phyloP scores from a whole-genome alignment of 1,140 invertebrate species.

The Semibalanus balanoides region DNA sequence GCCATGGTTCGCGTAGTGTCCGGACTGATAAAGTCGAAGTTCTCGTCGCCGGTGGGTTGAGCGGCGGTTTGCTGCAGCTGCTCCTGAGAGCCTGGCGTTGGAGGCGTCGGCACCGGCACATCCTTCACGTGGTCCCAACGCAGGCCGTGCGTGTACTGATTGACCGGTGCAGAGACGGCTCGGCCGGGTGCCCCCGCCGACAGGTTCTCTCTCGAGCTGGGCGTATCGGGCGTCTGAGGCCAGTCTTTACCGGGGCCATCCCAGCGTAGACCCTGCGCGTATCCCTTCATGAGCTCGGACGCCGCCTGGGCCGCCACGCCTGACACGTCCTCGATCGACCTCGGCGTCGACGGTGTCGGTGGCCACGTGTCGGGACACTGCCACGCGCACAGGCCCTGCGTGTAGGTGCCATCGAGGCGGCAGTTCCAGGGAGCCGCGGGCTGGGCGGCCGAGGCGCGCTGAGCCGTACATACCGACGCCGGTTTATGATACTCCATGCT shows the following conservation, averaged over 20 bases:
- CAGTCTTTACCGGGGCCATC: not conserved
- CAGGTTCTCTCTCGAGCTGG: not conserved
- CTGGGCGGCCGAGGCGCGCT: not conserved
- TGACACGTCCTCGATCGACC: not conserved
- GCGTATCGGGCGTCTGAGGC: not conserved
- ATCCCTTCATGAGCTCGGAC: not conserved
- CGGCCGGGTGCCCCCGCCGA: no score
- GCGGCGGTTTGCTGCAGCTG: not conserved
- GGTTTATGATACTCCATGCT: not conserved
- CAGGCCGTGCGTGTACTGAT: not conserved
- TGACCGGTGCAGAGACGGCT: no score
- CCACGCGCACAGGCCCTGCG: not conserved
- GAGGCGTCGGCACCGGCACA: not conserved
- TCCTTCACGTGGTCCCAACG: not conserved
- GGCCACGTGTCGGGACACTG: not conserved
- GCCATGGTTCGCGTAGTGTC: no score
- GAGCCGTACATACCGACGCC: not conserved
- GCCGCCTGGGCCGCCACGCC: not conserved
- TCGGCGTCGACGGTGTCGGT: not conserved
- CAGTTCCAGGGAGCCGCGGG: not conserved
- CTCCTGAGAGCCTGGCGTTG: not conserved
- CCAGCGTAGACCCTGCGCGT: not conserved
- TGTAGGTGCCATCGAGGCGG: not conserved
- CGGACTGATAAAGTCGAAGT: no score
- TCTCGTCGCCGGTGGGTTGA: no score